Evolutionary conservation across 2,797 vertebrate genomes (phyloP), one percentile per base, ranked within the genome.

Genomic region (Crocodylus rhombifer): DNA sequence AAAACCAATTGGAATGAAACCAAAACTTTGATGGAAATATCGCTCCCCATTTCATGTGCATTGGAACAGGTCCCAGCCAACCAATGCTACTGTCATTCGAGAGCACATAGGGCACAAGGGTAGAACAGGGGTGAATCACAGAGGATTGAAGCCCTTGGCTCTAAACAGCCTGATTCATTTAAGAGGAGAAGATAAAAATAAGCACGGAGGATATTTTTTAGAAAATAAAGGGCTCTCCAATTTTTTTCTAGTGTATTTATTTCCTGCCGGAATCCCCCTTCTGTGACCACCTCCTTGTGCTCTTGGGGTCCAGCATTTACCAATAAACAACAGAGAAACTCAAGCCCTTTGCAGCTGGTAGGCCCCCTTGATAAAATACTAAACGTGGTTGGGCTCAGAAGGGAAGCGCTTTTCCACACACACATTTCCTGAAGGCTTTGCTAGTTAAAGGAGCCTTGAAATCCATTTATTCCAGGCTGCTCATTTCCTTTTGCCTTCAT

Each of bases 361-460:
- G 30, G 3, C 1, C 11, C 2, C 5, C 3, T 14, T 3, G 1
- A 16, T 28, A 13, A 2, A 36, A 3, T 28, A 21, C 2, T 2
- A 13, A 57, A 1, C 71, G n/a, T 14, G 1, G 30, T 33, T 73
- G 91, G 80, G 60, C 87, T 95, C 78, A 75, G 92, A 96, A 95
- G 95, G 94, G 88, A 93, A 94, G 71, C 91, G 82, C 86, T 87
- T 92, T 89, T 94, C 91, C 95, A 90, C 81, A 36, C 76, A 1
- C 57, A 56, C 58, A 20, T 80, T 90, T 97, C 94, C 95, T 76
- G 84, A 80, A 95, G 78, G 73, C 80, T 94, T 96, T 94, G 64
- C 95, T 92, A 16, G 91, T 93, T 89, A 63, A 57, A 93, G 90
- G 88, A 92, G 93, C 96, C 95, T 95, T 91, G 92, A 93, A 91